These are phyloP conservation scores for Octonoba sinensis DNA, from an alignment of 2,888 invertebrate species.

Conservation along the genomic window DNA sequence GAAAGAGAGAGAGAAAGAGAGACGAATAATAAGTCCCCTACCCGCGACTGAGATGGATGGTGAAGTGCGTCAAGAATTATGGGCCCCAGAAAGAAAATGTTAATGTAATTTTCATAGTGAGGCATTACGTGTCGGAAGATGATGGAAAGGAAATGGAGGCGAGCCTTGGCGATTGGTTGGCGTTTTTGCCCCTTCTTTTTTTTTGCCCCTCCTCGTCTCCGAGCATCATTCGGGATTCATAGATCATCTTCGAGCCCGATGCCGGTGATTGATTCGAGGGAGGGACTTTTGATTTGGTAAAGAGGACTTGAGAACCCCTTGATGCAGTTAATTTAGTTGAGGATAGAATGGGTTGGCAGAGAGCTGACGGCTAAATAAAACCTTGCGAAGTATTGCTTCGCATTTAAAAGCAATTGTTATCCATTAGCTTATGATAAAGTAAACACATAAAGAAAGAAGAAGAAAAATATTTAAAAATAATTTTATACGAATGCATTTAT, in stretches of 20 bases:
- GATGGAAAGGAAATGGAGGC: constrained; percentile 29
- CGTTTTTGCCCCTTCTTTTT: constrained; percentile 20
- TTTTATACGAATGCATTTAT: too few species aligned
- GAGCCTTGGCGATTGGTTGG: constrained; percentile 37
- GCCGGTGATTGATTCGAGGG: constrained; percentile 45
- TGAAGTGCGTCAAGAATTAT: constrained; percentile 53
- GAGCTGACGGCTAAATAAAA: neutral
- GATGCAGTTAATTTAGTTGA: constrained; percentile 10
- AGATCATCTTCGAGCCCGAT: constrained; percentile 44
- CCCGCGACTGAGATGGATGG: constrained; percentile 50
- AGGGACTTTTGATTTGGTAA: constrained; percentile 27
- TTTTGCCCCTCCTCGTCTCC: constrained; percentile 4
- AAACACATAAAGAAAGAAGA: too few species aligned
- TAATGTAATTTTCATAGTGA: constrained; percentile 63
- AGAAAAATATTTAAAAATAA: too few species aligned
- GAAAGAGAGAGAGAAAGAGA: constrained; percentile 1
- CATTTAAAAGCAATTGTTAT: too few species aligned
- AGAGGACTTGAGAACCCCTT: constrained; percentile 4
- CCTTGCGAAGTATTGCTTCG: too few species aligned
- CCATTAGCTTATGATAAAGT: too few species aligned
- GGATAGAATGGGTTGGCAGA: constrained; percentile 8
- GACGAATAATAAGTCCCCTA: constrained; percentile 35
- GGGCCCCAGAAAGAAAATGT: constrained; percentile 56
- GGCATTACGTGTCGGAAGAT: constrained; percentile 50
- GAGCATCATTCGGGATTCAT: constrained; percentile 56